Base-by-base conservation (phyloP, 2,888 invertebrate genomes). In the Timema podura region DNA sequence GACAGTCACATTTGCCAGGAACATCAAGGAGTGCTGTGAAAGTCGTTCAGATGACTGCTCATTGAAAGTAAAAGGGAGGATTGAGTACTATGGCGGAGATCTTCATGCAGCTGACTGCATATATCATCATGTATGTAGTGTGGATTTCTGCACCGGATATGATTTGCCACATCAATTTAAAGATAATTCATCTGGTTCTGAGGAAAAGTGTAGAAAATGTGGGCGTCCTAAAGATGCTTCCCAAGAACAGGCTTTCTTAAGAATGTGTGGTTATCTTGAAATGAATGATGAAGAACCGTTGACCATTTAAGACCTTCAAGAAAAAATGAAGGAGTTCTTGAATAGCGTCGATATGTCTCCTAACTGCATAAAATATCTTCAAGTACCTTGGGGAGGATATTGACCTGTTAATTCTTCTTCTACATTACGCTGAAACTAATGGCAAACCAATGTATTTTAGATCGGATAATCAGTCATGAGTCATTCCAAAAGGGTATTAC, bases 81-180 rank as follows among this genome's bases (percentile, higher is more conserved):
- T 54, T 15, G 6, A 54, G 54, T 10, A 54, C 16, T 54, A 54
- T 54, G 54, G n/a, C n/a, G n/a, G 6, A 7, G 54, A 6, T 54
- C 11, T 6, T 54, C 54, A 54, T 54, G 11, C 54, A 10, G 54
- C 54, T 54, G 6, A 54, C n/a, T 54, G 10, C 54, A 54, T 54
- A 10, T 10, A 54, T 7, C 11, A 54, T 54, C 54, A 54, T 54
- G 54, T 5, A 54, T 54, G 54, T 10, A 54, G 54, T 54, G 6
- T 54, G 54, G 16, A 54, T 10, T 54, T 54, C 6, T n/a, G 54
- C 54, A 54, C 54, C 54, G 54, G 54, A 54, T 54, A 54, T 54
- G 54, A 54, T 54, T 54, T 54, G 5, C 6, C 54, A 7, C 54
- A 54, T 10, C 6, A 6, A 54, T 54, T 54, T 54, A 15, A 10